A percentile compares a stretch with the other conserved stretches of the same genome.
phyloP scores from a whole-genome alignment of 2,797 vertebrate genomes.

The Eulemur coronatus region DNA sequence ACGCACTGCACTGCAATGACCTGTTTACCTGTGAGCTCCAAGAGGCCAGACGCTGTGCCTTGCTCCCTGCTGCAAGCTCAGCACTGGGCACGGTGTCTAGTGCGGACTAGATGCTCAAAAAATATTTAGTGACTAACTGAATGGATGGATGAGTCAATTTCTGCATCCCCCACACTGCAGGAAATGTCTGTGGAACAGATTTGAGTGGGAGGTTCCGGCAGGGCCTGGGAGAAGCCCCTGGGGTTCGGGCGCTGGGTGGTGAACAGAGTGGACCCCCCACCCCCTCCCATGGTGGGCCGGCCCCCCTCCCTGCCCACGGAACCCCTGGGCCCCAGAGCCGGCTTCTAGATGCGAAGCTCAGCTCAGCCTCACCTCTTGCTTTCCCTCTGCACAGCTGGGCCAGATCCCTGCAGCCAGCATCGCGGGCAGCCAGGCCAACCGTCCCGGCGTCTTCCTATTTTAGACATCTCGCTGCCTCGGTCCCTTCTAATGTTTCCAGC shows the following conservation, averaged over 20 bases:
- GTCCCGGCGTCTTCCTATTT: slow-evolving; percentile 78
- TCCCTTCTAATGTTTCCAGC: slow-evolving; percentile 81
- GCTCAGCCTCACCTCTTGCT: slow-evolving; percentile 64
- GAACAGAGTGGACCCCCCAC: background rate
- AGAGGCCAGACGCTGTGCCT: background rate
- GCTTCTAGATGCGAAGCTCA: slow-evolving; percentile 63
- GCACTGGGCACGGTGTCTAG: background rate
- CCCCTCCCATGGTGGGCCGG: background rate
- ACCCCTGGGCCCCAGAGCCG: background rate
- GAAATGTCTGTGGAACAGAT: slow-evolving; percentile 79
- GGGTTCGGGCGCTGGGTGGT: slow-evolving; percentile 45
- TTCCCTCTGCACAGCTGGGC: slow-evolving; percentile 55
- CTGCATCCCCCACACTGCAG: slow-evolving; percentile 74
- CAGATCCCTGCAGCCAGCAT: slow-evolving; percentile 70
- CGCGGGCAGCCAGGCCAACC: slow-evolving; percentile 65
- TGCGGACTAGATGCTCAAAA: slow-evolving; percentile 53
- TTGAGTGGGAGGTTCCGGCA: slow-evolving; percentile 77
- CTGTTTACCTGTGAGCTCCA: background rate
- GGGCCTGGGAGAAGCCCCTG: slow-evolving; percentile 73
- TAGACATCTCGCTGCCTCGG: slow-evolving; percentile 75
- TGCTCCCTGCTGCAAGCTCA: background rate
- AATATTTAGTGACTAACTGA: slow-evolving; percentile 69
- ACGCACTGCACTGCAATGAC: fast-evolving
- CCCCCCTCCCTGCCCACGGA: background rate
- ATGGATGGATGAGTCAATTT: slow-evolving; percentile 77